A percentile compares a stretch with the other conserved stretches of the same genome.
phyloP scores from a whole-genome alignment of 2,113 vertebrate genomes.

The Cyprinodon brontotheroides region DNA sequence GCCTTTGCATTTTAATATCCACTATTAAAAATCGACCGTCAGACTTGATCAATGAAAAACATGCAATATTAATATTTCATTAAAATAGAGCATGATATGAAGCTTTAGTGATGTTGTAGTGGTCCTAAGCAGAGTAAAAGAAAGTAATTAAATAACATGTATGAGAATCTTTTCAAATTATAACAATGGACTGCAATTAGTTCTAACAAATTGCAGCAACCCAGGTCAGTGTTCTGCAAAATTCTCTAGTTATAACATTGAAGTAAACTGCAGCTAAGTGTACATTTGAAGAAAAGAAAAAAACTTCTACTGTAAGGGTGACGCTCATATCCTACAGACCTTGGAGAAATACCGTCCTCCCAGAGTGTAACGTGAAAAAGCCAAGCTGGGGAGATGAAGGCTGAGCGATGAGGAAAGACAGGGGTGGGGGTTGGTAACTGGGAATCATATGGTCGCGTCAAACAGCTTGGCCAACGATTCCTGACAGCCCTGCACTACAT shows the following conservation, averaged over 20 bases:
- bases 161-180: slow-evolving; percentile 12
- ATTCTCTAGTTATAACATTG: background rate
- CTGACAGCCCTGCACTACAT: slow-evolving; percentile 55
- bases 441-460: slow-evolving; percentile 52
- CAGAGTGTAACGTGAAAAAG: slow-evolving; percentile 4
- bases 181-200: slow-evolving; percentile 4
- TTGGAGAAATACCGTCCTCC: background rate
- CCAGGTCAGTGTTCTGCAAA: background rate
- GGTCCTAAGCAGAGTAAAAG: background rate
- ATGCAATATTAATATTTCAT: slow-evolving; percentile 27
- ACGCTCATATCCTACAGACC: background rate
- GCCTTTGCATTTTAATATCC: no score
- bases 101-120: slow-evolving; percentile 12
- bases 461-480: slow-evolving; percentile 48
- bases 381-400: slow-evolving; percentile 1
- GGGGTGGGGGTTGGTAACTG: slow-evolving; percentile 37
- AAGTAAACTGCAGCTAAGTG: background rate
- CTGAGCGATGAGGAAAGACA: slow-evolving; percentile 19
- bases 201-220: slow-evolving; percentile 8
- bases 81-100: slow-evolving; percentile 6
- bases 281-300: background rate
- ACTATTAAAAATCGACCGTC: no score
- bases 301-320: background rate
- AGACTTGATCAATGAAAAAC: no score
- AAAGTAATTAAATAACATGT: background rate